phyloP scores from a whole-genome alignment of 1,140 invertebrate genomes.

The Drosophila insularis region DNA sequence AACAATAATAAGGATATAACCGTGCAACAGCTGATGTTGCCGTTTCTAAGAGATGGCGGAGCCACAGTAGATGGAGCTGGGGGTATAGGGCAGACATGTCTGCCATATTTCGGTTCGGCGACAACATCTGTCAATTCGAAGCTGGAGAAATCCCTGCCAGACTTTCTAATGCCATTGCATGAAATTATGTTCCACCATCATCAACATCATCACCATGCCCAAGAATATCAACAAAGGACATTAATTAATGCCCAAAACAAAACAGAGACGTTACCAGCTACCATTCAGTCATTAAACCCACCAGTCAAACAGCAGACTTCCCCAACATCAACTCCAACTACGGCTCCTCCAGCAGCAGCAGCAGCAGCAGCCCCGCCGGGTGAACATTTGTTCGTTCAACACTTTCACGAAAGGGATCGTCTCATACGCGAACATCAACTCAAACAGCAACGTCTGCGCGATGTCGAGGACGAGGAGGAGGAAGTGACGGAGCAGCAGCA shows the following conservation, averaged over 20 bases:
- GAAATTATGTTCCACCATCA: conserved; percentile 74
- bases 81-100: conserved; percentile 56
- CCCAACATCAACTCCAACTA: conserved; percentile 49
- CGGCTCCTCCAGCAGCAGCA: conserved; percentile 55
- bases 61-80: not conserved
- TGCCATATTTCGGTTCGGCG: conserved; percentile 67
- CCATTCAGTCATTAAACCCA: conserved; percentile 69
- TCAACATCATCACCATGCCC: conserved; percentile 53
- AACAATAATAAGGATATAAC: conserved; percentile 38
- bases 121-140: conserved; percentile 52
- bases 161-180: conserved; percentile 73
- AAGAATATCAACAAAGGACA: conserved; percentile 56
- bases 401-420: conserved; percentile 81
- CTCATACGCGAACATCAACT: conserved; percentile 81
- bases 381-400: conserved; percentile 74
- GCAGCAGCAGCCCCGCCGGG: conserved; percentile 42
- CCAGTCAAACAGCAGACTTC: conserved; percentile 37
- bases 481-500: conserved; percentile 32
- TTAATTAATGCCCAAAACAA: conserved; percentile 61
- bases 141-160: conserved; percentile 70
- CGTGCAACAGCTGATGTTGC: conserved; percentile 38
- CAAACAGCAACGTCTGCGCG: conserved; percentile 72
- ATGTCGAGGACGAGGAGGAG: conserved; percentile 50
- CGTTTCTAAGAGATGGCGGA: conserved; percentile 20
- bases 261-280: conserved; percentile 28